Conservation (phyloP, 2,888 invertebrate genomes). For the Ophion costatus region DNA sequence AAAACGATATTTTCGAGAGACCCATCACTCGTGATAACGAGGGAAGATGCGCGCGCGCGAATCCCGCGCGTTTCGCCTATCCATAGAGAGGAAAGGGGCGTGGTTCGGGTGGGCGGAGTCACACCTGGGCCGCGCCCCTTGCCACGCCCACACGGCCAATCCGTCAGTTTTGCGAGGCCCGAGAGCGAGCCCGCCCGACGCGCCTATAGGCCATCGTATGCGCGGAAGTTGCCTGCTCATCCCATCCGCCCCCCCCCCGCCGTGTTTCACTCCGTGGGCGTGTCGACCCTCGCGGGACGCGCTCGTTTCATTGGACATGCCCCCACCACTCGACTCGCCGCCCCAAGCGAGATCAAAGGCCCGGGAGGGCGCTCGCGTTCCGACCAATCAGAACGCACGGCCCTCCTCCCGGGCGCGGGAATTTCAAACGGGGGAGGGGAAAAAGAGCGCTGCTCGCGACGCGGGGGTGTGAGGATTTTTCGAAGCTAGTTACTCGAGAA, state of each 20-base stretch:
- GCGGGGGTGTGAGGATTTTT: conserved; percentile 77
- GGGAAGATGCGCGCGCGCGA: conserved; percentile 46
- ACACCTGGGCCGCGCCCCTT: conserved; percentile 29
- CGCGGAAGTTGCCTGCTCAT: conserved; percentile 22
- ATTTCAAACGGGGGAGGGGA: conserved; percentile 28
- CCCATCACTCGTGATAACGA: conserved; percentile 65
- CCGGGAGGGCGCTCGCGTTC: neutral
- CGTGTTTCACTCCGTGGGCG: conserved; percentile 25
- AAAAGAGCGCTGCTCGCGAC: conserved; percentile 47
- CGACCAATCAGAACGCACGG: conserved; percentile 58
- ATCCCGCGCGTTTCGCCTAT: conserved; percentile 23
- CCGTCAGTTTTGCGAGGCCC: neutral
- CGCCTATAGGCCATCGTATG: conserved; percentile 24
- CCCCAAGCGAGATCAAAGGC: conserved; percentile 3
- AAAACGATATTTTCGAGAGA: conserved; percentile 53
- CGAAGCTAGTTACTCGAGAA: conserved; percentile 76
- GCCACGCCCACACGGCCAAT: conserved; percentile 22
- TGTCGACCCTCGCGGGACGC: neutral
- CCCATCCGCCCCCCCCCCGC: conserved; percentile 23
- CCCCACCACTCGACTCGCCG: neutral
- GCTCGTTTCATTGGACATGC: conserved; percentile 51
- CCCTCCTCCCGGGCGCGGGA: conserved; percentile 25
- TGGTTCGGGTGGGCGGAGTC: conserved; percentile 26
- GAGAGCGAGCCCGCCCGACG: neutral
- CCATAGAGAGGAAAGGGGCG: neutral